Evolutionary conservation across 2,113 vertebrate species (phyloP), one percentile per base, ranked within the genome.

Genomic region (Eira barbara): DNA sequence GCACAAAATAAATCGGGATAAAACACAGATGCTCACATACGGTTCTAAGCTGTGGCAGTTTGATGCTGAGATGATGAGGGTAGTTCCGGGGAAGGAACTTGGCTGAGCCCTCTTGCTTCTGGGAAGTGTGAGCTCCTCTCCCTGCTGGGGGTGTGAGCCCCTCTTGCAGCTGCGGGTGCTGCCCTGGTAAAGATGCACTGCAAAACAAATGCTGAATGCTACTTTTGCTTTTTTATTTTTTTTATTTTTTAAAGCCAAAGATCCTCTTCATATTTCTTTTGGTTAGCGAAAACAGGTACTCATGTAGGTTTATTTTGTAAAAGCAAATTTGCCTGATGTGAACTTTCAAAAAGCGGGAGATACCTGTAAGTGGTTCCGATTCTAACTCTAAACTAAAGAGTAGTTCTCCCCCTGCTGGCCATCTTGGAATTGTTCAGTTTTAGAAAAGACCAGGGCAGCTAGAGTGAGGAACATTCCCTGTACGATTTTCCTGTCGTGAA

Each of bases 371-470:
- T 79, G 31, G 47, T n/a, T 36, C 73, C 47, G 6, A 90, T 14
- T 84, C 25, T 25, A 80, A 14, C 20, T 87, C 69, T 36, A 71
- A 57, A 74, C 6, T 83, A 31, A 67, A 55, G 82, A 34, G 47
- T n/a, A 92, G 12, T 63, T 81, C 61, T 29, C 94, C 93, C 45
- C 55, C 94, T 98, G 88, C 96, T 97, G 97, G 65, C 20, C 29
- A 20, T 74, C 36, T 74, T 93, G 63, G 59, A 89, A 95, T 82
- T 89, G 52, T 80, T 97, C 84, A 7, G 14, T 88, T 85, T 90
- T 55, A 67, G 63, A 27, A 73, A 69, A 85, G 47, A 55, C 29
- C 0, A 15, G 25, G n/a, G 14, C n/a, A 6, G 21, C 7, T 31
- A 39, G 31, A 17, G 1, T 34, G 83, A 93, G 14, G 14, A 18